These are phyloP conservation scores for Centropyge bicolor DNA, from an alignment of 2,797 vertebrate genomes.

Conservation along the genomic window DNA sequence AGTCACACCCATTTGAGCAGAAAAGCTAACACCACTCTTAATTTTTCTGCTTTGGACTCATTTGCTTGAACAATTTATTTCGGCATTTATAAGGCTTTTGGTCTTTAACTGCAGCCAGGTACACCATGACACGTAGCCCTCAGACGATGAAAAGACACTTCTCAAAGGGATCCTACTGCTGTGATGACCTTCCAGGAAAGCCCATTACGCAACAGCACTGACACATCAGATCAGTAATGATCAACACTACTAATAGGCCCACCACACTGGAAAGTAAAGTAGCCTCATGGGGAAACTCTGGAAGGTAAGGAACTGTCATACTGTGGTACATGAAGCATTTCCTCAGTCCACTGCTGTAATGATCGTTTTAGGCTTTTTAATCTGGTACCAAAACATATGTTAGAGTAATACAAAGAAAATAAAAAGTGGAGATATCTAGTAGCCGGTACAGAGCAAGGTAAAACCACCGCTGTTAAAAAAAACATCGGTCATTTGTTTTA, in stretches of 20 bases:
- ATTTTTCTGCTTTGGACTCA: not conserved
- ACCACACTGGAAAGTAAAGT: slow-evolving; percentile 24
- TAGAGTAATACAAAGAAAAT: not conserved
- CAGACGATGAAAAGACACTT: slow-evolving; percentile 54
- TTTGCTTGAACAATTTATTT: slow-evolving; percentile 9
- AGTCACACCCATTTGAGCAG: not conserved
- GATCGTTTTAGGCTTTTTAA: not conserved
- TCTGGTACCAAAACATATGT: not conserved
- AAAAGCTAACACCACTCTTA: slow-evolving; percentile 3
- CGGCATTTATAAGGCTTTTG: not conserved
- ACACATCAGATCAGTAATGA: slow-evolving; percentile 61
- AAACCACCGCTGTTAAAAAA: not conserved
- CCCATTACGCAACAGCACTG: slow-evolving; percentile 47
- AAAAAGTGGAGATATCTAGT: not conserved
- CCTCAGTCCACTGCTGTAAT: not conserved
- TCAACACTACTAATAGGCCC: slow-evolving; percentile 55
- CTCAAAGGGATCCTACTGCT: slow-evolving; percentile 60
- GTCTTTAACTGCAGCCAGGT: slow-evolving; percentile 10
- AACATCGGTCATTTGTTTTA: not conserved
- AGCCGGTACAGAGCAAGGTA: not conserved
- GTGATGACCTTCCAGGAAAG: slow-evolving; percentile 63
- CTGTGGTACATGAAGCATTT: not conserved
- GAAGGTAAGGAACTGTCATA: not conserved
- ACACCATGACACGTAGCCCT: slow-evolving; percentile 14
- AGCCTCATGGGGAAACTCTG: not conserved